phyloP scores from a whole-genome alignment of 2,797 vertebrate species.

The Enteromius trimaculatus region DNA sequence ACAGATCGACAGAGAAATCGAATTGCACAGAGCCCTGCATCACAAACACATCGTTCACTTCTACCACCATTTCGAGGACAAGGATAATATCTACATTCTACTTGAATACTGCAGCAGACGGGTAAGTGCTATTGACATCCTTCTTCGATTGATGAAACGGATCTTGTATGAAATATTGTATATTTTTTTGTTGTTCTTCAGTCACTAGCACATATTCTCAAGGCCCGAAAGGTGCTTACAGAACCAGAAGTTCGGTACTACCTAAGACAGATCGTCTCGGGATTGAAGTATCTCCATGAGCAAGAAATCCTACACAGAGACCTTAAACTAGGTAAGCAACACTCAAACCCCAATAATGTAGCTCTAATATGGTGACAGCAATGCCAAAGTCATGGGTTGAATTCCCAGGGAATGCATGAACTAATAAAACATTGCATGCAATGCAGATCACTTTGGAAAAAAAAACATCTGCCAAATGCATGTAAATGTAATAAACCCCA shows the following conservation, averaged over 20 bases:
- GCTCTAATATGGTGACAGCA: not conserved
- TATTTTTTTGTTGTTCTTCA: slow-evolving; percentile 51
- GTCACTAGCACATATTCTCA: slow-evolving; percentile 90
- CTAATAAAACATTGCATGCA: not conserved
- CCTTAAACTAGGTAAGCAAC: slow-evolving; percentile 83
- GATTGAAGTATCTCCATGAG: slow-evolving; percentile 86
- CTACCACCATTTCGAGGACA: slow-evolving; percentile 88
- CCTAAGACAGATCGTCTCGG: slow-evolving; percentile 87
- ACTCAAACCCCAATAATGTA: not conserved
- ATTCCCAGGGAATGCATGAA: not conserved
- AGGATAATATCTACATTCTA: slow-evolving; percentile 89
- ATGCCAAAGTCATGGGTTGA: not conserved
- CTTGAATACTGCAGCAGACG: slow-evolving; percentile 87
- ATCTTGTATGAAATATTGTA: not conserved
- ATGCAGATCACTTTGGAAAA: not conserved
- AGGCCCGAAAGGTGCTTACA: slow-evolving; percentile 86
- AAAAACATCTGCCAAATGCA: not conserved
- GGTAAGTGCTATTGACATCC: slow-evolving; percentile 70
- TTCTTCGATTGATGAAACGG: not conserved
- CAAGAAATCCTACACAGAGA: slow-evolving; percentile 89
- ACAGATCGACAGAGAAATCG: slow-evolving; percentile 89
- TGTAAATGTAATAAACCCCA: not conserved
- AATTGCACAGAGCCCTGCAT: slow-evolving; percentile 84
- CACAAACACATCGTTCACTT: slow-evolving; percentile 88
- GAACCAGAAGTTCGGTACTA: slow-evolving; percentile 91